Base-by-base conservation (phyloP, 2,797 vertebrate genomes). In the Natrix natrix region DNA sequence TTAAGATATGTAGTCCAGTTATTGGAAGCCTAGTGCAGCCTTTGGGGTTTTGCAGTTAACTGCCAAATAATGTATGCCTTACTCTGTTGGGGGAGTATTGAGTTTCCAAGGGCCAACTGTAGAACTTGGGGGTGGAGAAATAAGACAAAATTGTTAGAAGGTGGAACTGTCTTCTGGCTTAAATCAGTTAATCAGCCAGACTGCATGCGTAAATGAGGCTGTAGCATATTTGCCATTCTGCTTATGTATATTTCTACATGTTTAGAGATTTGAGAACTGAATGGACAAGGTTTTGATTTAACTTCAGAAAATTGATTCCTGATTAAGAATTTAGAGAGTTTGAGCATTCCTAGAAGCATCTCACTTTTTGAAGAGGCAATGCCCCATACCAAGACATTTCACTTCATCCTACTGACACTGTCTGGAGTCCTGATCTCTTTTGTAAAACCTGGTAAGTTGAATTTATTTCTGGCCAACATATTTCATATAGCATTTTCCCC, bases 401-500 rank as follows among this genome's bases (percentile, higher is more conserved):
- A 20, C 93, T 93, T 94, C 66, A 90, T 97, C 95, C 95, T 98
- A 94, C 94, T 98, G 28, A 93, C 0, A 0, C 56, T 97, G 32
- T 96, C 95, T 0, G 93, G 96, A 94, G 90, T 96, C 92, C 94
- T 98, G 90, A 94, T 96, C 94, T 97, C 98, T 59, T 95, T 95
- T 16, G 96, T 96, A 86, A 97, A 97, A 95, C 96, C 97, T 97
- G 97, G 98, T 98, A 97, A 96, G 96, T 93, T 83, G 95, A 93
- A 95, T 89, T 91, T 63, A 28, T 95, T 78, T 48, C 55, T 94
- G 87, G 89, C 74, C 91, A 66, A 86, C 1, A 54, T 78, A 92
- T 95, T 88, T 54, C 91, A 28, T 89, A 43, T 56, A 61, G 90
- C 91, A 56, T 11, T 26, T 22, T 93, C 4, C 26, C 61, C 61